Conservation (phyloP, 1,140 invertebrate genomes). For the Drosophila nannoptera region DNA sequence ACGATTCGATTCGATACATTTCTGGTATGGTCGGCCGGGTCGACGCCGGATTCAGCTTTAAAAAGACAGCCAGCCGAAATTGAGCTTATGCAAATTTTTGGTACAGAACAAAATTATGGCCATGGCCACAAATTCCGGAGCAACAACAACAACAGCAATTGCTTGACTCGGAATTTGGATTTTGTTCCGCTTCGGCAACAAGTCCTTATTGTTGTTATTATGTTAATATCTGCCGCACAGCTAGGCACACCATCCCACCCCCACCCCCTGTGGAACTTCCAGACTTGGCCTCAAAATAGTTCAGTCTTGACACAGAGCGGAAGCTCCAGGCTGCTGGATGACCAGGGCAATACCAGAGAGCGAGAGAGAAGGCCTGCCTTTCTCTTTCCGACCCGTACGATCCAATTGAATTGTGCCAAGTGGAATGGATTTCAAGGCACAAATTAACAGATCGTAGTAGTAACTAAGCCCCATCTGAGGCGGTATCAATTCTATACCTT, state of each 20-base stretch:
- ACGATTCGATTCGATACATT: background rate
- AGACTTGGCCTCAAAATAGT: too few species aligned
- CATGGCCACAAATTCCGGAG: conserved; percentile 44
- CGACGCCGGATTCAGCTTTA: conserved; percentile 6
- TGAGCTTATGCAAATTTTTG: conserved; percentile 35
- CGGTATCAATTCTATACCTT: too few species aligned
- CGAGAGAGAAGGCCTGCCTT: too few species aligned
- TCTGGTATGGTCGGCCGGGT: background rate
- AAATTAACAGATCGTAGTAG: too few species aligned
- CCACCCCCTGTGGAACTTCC: conserved; percentile 46
- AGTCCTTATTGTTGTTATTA: conserved; percentile 74
- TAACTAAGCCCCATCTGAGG: too few species aligned
- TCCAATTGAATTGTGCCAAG: too few species aligned
- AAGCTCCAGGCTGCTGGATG: too few species aligned
- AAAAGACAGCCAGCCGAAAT: conserved; percentile 12
- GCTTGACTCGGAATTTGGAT: conserved; percentile 16
- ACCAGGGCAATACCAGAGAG: too few species aligned
- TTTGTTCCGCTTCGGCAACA: conserved; percentile 49
- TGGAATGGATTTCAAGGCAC: too few species aligned
- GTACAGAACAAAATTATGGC: conserved; percentile 34
- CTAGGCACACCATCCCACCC: background rate
- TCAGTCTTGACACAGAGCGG: too few species aligned
- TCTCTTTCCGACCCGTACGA: too few species aligned
- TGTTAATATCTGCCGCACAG: conserved; percentile 54
- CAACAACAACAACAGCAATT: background rate